A percentile compares a stretch with the other conserved stretches of the same genome.
Conservation (phyloP, 2,797 vertebrate species). For the Gambelia wislizenii region DNA sequence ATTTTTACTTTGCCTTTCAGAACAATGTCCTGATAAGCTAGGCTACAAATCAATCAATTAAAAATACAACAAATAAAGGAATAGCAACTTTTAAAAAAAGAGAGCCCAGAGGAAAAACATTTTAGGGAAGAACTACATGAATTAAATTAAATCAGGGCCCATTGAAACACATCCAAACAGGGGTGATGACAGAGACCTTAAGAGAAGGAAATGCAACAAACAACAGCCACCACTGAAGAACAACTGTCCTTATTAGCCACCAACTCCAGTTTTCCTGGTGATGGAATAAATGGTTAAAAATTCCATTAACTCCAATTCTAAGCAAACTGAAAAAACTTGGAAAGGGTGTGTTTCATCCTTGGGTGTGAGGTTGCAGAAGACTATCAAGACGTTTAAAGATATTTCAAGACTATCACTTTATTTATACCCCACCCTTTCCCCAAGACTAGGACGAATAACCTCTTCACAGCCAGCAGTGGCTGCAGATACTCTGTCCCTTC, state of each 20-base stretch:
- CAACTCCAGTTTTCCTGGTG: neutral
- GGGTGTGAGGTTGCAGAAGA: neutral
- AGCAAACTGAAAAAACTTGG: neutral
- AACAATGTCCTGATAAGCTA: neutral
- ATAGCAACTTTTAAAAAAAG: neutral
- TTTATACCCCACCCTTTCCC: too few relatives aligned
- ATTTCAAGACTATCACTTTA: neutral
- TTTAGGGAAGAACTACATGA: neutral
- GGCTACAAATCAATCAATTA: neutral
- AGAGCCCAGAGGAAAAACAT: neutral
- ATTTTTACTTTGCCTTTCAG: neutral
- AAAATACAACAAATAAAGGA: neutral
- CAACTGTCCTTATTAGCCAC: neutral
- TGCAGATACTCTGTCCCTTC: neutral
- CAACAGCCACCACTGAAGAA: neutral
- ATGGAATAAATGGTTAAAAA: neutral
- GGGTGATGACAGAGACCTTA: too few relatives aligned
- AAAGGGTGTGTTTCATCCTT: too few relatives aligned
- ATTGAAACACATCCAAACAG: neutral
- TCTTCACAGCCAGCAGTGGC: neutral
- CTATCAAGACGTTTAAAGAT: neutral
- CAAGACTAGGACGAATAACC: neutral
- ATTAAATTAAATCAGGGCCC: neutral
- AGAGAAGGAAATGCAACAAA: neutral
- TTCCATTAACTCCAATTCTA: neutral